A percentile compares a stretch with the other conserved stretches of the same genome.
phyloP scores from a whole-genome alignment of 2,888 invertebrate species.

The Acrocera orbiculus region DNA sequence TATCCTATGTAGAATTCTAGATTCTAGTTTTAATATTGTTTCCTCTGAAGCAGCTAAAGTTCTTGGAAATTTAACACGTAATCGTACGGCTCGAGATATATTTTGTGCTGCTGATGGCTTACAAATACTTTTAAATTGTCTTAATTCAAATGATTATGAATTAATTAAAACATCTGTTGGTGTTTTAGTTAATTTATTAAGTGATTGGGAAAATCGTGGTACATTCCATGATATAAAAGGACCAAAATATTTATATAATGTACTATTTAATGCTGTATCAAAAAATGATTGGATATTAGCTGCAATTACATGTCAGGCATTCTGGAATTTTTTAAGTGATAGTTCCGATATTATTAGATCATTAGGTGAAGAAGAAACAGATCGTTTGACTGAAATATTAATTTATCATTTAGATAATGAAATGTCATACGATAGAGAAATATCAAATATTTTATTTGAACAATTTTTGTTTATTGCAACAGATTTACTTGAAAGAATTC shows the following conservation, averaged over 20 bases:
- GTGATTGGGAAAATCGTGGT: constrained; percentile 37
- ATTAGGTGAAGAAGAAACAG: constrained; percentile 34
- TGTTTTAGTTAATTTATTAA: constrained; percentile 63
- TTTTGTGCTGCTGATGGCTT: constrained; percentile 50
- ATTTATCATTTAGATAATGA: constrained; percentile 43
- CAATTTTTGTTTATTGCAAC: constrained; percentile 57
- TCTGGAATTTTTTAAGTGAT: constrained; percentile 53
- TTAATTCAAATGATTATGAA: constrained; percentile 43
- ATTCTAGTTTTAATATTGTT: constrained; percentile 22
- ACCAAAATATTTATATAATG: constrained; percentile 34
- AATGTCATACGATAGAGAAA: constrained; percentile 31
- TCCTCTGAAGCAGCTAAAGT: constrained; percentile 57
- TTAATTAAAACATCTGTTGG: constrained; percentile 63
- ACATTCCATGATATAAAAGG: constrained; percentile 37
- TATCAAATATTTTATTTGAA: constrained; percentile 40
- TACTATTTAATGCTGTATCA: constrained; percentile 37
- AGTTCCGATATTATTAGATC: constrained; percentile 32
- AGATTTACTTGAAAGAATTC: constrained; percentile 43
- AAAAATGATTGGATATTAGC: constrained; percentile 51
- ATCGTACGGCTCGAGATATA: constrained; percentile 42
- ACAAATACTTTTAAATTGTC: constrained; percentile 37
- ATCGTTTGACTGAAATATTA: constrained; percentile 35
- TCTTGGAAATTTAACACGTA: constrained; percentile 64
- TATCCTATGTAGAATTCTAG: constrained; percentile 17
- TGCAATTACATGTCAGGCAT: constrained; percentile 52